phyloP scores from a whole-genome alignment of 2,888 invertebrate species.

The Oegoconia quadripuncta region DNA sequence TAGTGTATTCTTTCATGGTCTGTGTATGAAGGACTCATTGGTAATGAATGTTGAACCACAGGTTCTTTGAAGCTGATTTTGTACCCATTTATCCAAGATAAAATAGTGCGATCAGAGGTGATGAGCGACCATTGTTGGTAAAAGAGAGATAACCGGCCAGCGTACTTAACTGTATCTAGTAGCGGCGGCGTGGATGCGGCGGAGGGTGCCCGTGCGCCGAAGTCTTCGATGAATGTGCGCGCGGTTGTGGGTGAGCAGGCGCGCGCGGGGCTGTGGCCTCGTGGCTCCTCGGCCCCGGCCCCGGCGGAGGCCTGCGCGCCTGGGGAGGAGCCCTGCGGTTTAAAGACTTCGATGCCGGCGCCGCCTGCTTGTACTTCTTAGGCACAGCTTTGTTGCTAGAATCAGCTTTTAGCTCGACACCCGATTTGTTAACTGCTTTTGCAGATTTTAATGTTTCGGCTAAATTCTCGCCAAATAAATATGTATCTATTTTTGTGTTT shows the following conservation, averaged over 20 bases:
- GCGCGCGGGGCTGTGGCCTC: slow-evolving; percentile 1
- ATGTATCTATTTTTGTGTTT: slow-evolving; percentile 14
- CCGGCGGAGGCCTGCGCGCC: slow-evolving; percentile 6
- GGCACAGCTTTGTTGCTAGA: slow-evolving; percentile 1
- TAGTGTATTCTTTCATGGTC: too few relatives aligned
- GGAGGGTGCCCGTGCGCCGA: background rate
- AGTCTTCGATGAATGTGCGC: too few relatives aligned
- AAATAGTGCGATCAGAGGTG: slow-evolving; percentile 1
- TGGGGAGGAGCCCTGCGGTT: slow-evolving; percentile 13
- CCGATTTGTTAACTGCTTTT: too few relatives aligned
- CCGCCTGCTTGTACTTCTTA: background rate
- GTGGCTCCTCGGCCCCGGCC: slow-evolving; percentile 4
- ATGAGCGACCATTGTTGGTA: slow-evolving; percentile 7
- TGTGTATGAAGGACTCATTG: background rate
- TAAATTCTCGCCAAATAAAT: slow-evolving; percentile 17
- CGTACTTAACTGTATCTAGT: too few relatives aligned
- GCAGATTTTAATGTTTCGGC: too few relatives aligned
- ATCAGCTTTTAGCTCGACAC: too few relatives aligned
- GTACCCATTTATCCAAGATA: slow-evolving; percentile 9
- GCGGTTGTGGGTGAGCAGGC: slow-evolving; percentile 1
- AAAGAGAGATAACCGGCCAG: slow-evolving; percentile 4
- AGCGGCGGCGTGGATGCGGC: slow-evolving; percentile 1
- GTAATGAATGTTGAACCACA: background rate
- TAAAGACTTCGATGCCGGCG: slow-evolving; percentile 9
- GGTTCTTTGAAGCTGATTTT: slow-evolving; percentile 1